Conservation (phyloP, 2,888 invertebrate genomes). For the Tetheella fluctuosa region DNA sequence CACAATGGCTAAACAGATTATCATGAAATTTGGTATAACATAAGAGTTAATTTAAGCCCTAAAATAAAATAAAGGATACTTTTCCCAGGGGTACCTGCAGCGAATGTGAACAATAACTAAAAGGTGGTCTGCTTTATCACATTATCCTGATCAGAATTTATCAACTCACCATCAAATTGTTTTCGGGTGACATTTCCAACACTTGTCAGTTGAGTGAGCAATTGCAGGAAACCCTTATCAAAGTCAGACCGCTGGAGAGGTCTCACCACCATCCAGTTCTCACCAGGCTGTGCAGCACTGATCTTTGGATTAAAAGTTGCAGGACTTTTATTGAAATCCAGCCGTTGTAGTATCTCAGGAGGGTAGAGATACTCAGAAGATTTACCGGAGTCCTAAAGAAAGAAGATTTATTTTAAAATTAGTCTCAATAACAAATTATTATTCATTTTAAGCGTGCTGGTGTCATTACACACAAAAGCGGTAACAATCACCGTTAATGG, state of each 20-base stretch:
- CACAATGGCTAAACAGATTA: too few species aligned
- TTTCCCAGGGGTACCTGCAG: too few species aligned
- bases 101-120: too few species aligned
- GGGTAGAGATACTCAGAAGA: slow-evolving; percentile 85
- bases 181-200: slow-evolving; percentile 92
- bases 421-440: too few species aligned
- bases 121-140: background rate
- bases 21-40: too few species aligned
- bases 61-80: too few species aligned
- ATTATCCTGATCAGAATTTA: background rate
- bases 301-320: slow-evolving; percentile 88
- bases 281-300: slow-evolving; percentile 88
- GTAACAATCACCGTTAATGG: too few species aligned
- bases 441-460: too few species aligned
- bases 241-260: slow-evolving; percentile 92
- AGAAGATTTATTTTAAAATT: too few species aligned
- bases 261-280: slow-evolving; percentile 89
- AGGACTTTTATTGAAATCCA: slow-evolving; percentile 87
- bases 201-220: slow-evolving; percentile 92
- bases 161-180: slow-evolving; percentile 90
- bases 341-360: slow-evolving; percentile 85
- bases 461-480: too few species aligned
- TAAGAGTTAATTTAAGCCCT: too few species aligned
- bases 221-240: slow-evolving; percentile 91
- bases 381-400: slow-evolving; percentile 66